Base-by-base conservation (phyloP, 2,113 vertebrate species). In the Pedionomus torquatus region DNA sequence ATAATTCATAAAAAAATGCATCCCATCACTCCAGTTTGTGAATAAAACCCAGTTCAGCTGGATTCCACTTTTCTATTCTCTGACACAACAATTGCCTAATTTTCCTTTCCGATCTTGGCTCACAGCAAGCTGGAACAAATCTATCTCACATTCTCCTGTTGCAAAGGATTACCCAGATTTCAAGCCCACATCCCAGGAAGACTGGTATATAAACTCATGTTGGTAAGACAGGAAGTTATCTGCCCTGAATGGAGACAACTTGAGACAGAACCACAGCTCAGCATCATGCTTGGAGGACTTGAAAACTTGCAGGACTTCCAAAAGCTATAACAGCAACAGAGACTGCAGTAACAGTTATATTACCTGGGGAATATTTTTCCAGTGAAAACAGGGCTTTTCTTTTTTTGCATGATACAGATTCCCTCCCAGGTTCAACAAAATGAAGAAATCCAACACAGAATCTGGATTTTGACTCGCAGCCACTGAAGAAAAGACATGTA, bases 121-220 rank as follows among this genome's bases (percentile, higher is more conserved):
- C 31, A 75, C 61, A 41, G 68, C 86, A 87, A 89, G 83, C 55
- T 3, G 7, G 83, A 93, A 95, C 82, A 93, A 85, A 85, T 5
- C 19, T 37, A 83, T 80, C 75, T 52, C 71, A 23, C 49, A 17
- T 60, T 85, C 46, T 91, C 58, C 66, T 13, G 7, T 15, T 77
- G 78, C 58, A 86, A 69, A 88, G 87, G 79, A 88, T 54, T 89
- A 94, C n/a, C 66, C 75, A 55, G 55, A 94, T 64, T 95, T 82
- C 81, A 91, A 93, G 82, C 41, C 76, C 46, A 43, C 44, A 26
- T 76, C 78, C 33, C 91, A 93, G 21, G 33, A 83, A 19, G 25
- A 58, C 13, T 43, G 46, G 31, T 58, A 30, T 46, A 52, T 11
- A 78, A 44, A 70, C 93, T 93, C 77, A 60, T 75, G 52, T 52